Base-by-base conservation (phyloP, 2,797 vertebrate genomes). In the Coregonus ussuriensis region DNA sequence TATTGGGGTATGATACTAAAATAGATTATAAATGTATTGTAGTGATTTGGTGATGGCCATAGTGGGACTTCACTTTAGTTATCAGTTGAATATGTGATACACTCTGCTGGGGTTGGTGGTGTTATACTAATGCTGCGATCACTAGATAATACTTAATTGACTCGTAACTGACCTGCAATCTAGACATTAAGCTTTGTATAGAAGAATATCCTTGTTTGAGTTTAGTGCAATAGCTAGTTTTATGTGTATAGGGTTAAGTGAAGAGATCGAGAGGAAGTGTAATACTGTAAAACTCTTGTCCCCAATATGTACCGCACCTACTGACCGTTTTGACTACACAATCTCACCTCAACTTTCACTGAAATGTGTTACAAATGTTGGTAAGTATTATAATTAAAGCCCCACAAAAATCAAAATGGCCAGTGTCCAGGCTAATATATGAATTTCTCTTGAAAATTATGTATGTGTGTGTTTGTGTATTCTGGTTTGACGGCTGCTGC, bases 141-240 rank as follows among this genome's bases (percentile, higher is more conserved):
- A 15, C 52, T 53, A 53, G 2, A 11, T 7, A 9, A 53, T 53
- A 53, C 11, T 13, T 13, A 13, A 53, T 52, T 7, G 11, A 53
- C 31, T 3, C 3, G 31, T 33, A 33, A 33, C 31, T 33, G 31
- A 33, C 31, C 31, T 33, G 31, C 31, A 33, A 33, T 33, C 31
- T 33, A 33, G 31, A 33, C 31, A 33, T 33, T 33, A 33, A 33
- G 31, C 31, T 33, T 33, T 33, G 31, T 3, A 53, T 15, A 53
- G 11, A 53, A 11, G 14, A 53, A 53, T 53, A 53, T 53, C 52
- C 56, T 16, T 62, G 56, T 84, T 11, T 21, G 79, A 80, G 53
- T 67, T 86, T 74, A 81, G 86, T 90, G 89, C 89, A 91, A 90
- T 90, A 89, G 87, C 15, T 74, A n/a, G 75, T 59, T 80, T 76